Percentiles rank a stretch among this genome's conserved stretches.
These are phyloP conservation scores for Macroglossus sobrinus DNA, from an alignment of 2,113 vertebrate species.

Conservation along the genomic window DNA sequence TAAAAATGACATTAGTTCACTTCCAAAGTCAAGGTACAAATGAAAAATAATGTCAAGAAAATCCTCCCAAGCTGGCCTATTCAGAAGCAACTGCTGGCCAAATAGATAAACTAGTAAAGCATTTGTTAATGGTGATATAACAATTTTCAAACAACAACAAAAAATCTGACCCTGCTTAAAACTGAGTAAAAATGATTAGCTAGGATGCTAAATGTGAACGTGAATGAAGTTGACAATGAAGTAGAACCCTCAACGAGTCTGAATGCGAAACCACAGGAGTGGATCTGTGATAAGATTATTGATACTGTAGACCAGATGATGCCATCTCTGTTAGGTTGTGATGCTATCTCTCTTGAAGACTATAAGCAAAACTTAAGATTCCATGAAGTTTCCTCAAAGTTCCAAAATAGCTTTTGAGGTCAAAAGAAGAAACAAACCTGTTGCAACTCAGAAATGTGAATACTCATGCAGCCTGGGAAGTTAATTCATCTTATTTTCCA, in stretches of 20 bases:
- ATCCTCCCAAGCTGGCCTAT: background rate
- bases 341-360: slow-evolving; percentile 77
- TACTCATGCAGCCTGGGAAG: slow-evolving; percentile 63
- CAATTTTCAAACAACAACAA: slow-evolving; percentile 77
- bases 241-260: slow-evolving; percentile 77
- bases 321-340: slow-evolving; percentile 62
- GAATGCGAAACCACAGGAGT: slow-evolving; percentile 85
- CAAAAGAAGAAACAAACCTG: slow-evolving; percentile 76
- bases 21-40: slow-evolving; percentile 44
- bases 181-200: slow-evolving; percentile 72
- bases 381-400: slow-evolving; percentile 80
- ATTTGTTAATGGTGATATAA: slow-evolving; percentile 80
- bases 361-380: slow-evolving; percentile 85
- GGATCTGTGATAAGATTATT: slow-evolving; percentile 89
- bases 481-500: slow-evolving; percentile 77
- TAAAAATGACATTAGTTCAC: slow-evolving; percentile 62
- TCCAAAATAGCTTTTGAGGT: slow-evolving; percentile 85
- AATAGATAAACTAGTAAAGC: slow-evolving; percentile 37
- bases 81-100: slow-evolving; percentile 9
- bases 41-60: slow-evolving; percentile 46
- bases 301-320: slow-evolving; percentile 85
- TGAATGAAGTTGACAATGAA: slow-evolving; percentile 80
- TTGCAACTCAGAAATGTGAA: slow-evolving; percentile 85
- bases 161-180: slow-evolving; percentile 66
- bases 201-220: slow-evolving; percentile 76